Evolutionary conservation across 2,113 vertebrate genomes (phyloP).

Genomic region (Cyprinodon brontotheroides): DNA sequence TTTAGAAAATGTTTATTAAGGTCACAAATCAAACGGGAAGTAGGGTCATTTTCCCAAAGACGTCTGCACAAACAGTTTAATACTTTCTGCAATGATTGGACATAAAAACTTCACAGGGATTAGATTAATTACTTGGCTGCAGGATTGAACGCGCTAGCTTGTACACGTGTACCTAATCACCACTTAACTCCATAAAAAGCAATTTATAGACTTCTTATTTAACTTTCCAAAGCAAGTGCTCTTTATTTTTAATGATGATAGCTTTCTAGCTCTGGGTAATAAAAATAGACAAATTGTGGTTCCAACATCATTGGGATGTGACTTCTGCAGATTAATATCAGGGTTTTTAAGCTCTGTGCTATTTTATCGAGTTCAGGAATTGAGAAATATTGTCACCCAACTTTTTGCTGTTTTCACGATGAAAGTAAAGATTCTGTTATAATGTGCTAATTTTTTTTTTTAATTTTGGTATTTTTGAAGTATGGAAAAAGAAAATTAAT

Average conservation of each 20-base stretch:
- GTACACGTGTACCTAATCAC: slow-evolving; percentile 9
- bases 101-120: slow-evolving; percentile 15
- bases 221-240: neutral
- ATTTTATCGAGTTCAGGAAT: neutral
- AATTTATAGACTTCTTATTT: slow-evolving; percentile 1
- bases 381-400: no score
- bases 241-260: slow-evolving; percentile 4
- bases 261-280: neutral
- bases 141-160: slow-evolving; percentile 4
- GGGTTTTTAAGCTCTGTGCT: neutral
- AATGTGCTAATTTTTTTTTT: neutral
- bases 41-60: neutral
- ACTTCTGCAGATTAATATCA: neutral
- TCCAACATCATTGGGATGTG: neutral
- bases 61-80: neutral
- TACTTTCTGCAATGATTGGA: neutral
- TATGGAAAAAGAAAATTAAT: neutral
- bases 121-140: neutral
- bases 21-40: slow-evolving; percentile 11
- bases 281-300: neutral
- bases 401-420: neutral
- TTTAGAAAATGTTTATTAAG: slow-evolving; percentile 10
- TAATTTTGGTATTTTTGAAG: neutral
- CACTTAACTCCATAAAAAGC: slow-evolving; percentile 3
- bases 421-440: neutral